Evolutionary conservation across 37 sponge, comb jelly and placozoan genomes (phyloP).

Genomic region (Geodia barretti): DNA sequence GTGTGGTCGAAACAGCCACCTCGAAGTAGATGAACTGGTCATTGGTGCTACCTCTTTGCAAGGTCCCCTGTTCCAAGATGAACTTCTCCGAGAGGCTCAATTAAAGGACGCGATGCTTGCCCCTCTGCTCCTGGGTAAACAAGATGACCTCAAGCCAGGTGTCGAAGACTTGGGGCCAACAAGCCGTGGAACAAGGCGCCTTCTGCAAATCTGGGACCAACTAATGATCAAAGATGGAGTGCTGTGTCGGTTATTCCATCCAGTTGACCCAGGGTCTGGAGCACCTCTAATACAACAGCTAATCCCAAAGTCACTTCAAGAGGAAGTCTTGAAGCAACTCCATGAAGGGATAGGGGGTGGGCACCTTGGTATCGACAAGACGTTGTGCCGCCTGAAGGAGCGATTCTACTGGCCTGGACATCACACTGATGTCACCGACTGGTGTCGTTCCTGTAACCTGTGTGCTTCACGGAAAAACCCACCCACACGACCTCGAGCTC

Average conservation of each 20-base stretch:
- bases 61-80: not conserved
- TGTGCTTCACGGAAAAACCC: conserved; percentile 3
- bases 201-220: conserved; percentile 41
- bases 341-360: conserved; percentile 14
- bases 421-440: not conserved
- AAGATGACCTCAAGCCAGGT: not conserved
- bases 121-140: conserved; percentile 10
- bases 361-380: conserved; percentile 34
- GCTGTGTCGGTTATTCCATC: conserved; percentile 7
- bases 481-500: not conserved
- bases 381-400: conserved; percentile 10
- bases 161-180: not conserved
- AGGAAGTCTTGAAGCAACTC: conserved; percentile 13
- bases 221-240: conserved; percentile 10
- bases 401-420: conserved; percentile 49
- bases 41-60: not conserved
- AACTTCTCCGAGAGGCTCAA: conserved; percentile 15
- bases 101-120: conserved; percentile 12
- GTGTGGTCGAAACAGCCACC: conserved; percentile 1
- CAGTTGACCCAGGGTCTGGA: not conserved
- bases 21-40: not conserved
- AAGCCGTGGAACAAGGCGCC: not conserved
- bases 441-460: not conserved
- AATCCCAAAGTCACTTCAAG: not conserved
- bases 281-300: conserved; percentile 11